phyloP scores from a whole-genome alignment of 1,140 invertebrate species.

The Caenorhabditis briggsae region DNA sequence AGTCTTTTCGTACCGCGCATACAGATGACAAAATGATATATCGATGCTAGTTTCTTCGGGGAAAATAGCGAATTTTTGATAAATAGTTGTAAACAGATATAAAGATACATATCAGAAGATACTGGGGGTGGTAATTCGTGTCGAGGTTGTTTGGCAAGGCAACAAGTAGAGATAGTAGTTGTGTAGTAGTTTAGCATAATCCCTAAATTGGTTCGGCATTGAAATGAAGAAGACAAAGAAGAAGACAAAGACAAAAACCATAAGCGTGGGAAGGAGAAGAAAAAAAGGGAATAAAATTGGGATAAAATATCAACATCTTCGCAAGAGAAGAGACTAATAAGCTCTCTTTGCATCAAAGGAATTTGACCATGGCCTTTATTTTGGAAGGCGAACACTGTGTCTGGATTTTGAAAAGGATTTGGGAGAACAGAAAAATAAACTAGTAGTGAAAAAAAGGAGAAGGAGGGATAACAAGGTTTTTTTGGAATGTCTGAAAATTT shows the following conservation, averaged over 20 bases:
- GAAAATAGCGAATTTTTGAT: slow-evolving; percentile 37
- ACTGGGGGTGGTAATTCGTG: slow-evolving; percentile 1
- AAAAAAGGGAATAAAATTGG: neutral
- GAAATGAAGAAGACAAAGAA: slow-evolving; percentile 23
- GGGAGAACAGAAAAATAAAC: too few relatives aligned
- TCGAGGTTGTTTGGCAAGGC: slow-evolving; percentile 21
- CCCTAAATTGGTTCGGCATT: slow-evolving; percentile 55
- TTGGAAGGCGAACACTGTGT: neutral
- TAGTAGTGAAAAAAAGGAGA: too few relatives aligned
- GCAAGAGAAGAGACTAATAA: neutral
- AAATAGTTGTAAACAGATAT: slow-evolving; percentile 43
- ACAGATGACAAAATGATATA: slow-evolving; percentile 15
- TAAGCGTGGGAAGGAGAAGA: neutral
- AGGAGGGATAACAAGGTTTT: too few relatives aligned
- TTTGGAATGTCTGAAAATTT: neutral
- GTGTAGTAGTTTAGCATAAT: slow-evolving; percentile 52
- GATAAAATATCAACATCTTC: slow-evolving; percentile 26
- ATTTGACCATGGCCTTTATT: slow-evolving; percentile 50
- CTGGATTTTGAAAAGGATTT: neutral
- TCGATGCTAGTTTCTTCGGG: slow-evolving; percentile 20
- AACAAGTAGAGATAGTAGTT: neutral
- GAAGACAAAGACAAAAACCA: neutral
- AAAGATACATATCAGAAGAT: slow-evolving; percentile 24
- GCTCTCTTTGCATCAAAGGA: slow-evolving; percentile 1
- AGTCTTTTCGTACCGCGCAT: slow-evolving; percentile 9